Evolutionary conservation across 2,888 invertebrate genomes (phyloP).

Genomic region (Microctonus aethiopoides): DNA sequence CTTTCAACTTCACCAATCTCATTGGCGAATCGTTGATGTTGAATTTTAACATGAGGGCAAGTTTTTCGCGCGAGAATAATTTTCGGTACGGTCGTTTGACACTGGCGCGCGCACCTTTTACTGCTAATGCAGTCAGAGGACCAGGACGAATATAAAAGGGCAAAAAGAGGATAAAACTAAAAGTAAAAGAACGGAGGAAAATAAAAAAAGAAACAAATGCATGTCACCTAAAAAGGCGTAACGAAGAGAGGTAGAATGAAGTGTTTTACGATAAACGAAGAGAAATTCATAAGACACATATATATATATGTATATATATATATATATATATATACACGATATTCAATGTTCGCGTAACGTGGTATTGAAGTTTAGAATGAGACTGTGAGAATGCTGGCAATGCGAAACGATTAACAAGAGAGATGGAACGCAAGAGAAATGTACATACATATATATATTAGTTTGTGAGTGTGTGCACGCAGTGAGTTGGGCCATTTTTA

Average conservation of each 20-base stretch:
- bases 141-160: constrained; percentile 38
- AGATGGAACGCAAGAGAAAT: constrained; percentile 8
- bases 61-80: constrained; percentile 45
- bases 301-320: constrained; percentile 18
- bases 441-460: neutral
- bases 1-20: constrained; percentile 5
- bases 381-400: constrained; percentile 9
- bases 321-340: constrained; percentile 14
- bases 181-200: neutral
- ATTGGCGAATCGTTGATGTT: constrained; percentile 1
- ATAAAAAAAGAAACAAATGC: constrained; percentile 32
- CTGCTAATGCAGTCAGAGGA: constrained; percentile 53
- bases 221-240: constrained; percentile 36
- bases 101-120: constrained; percentile 46
- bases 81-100: constrained; percentile 20
- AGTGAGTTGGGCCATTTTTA: constrained; percentile 44
- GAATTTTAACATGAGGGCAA: constrained; percentile 38
- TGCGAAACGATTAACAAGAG: neutral
- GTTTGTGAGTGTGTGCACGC: constrained; percentile 6
- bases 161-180: neutral
- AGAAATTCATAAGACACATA: neutral
- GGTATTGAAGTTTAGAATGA: constrained; percentile 12
- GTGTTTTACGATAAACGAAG: constrained; percentile 11
- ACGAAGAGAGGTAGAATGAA: constrained; percentile 24
- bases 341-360: constrained; percentile 13